These are phyloP conservation scores for Castor canadensis DNA, from an alignment of 2,113 vertebrate genomes.

Conservation along the genomic window DNA sequence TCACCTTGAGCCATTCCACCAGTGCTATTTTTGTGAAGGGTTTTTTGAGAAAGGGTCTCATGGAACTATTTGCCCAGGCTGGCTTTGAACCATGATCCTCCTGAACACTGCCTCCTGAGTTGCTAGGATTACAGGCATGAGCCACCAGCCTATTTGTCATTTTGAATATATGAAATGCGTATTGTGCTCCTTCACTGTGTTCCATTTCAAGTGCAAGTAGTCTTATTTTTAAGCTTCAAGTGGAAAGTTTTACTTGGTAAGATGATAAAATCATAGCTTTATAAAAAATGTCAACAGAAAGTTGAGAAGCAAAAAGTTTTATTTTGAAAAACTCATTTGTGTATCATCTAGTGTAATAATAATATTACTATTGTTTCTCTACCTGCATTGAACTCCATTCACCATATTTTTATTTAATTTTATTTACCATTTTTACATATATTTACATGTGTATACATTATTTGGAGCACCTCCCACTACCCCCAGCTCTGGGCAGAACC, in stretches of 20 bases:
- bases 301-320: background rate
- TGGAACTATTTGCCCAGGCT: no score
- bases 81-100: no score
- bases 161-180: slow-evolving; percentile 25
- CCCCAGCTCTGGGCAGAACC: no score
- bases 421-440: no score
- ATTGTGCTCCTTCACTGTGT: slow-evolving; percentile 38
- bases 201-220: background rate
- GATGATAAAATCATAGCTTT: background rate
- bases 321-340: slow-evolving; percentile 12
- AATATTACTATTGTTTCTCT: background rate
- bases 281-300: background rate
- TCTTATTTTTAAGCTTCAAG: slow-evolving; percentile 29
- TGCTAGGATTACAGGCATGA: no score
- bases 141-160: slow-evolving; percentile 79
- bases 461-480: no score
- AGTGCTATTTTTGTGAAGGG: no score
- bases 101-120: no score
- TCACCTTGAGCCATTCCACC: no score
- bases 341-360: background rate
- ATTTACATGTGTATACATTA: no score
- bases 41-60: no score
- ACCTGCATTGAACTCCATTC: background rate
- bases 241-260: background rate
- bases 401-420: no score